Percentiles rank a stretch among this genome's conserved stretches.
phyloP scores from a whole-genome alignment of 1,140 invertebrate genomes.

The Caerostris extrusa region DNA sequence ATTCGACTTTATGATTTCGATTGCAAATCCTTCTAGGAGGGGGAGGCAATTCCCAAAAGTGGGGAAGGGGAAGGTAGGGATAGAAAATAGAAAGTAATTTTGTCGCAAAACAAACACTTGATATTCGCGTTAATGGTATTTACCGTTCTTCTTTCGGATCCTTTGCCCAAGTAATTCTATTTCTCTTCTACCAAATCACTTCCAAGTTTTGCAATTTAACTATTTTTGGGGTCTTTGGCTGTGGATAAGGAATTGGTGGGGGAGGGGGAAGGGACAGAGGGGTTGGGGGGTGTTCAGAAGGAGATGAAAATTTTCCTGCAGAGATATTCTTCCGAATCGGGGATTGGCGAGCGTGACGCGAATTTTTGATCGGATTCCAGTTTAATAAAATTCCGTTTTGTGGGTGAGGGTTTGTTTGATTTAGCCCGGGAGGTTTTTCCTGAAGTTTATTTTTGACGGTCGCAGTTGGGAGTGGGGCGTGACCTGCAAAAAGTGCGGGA shows the following conservation, averaged over 20 bases:
- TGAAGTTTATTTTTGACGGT: neutral
- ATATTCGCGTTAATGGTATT: slow-evolving; percentile 30
- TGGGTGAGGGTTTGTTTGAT: neutral
- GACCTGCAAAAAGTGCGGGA: neutral
- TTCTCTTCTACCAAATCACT: neutral
- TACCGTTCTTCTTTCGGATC: neutral
- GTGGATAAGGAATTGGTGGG: neutral
- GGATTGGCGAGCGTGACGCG: neutral
- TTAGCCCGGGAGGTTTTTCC: neutral
- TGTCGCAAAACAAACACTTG: neutral
- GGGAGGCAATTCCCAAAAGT: neutral
- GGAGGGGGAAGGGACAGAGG: too few relatives aligned
- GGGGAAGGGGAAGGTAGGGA: neutral
- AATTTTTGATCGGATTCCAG: neutral
- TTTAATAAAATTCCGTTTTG: neutral
- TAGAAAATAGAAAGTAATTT: slow-evolving; percentile 6
- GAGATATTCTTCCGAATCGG: slow-evolving; percentile 7
- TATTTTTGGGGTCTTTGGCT: neutral
- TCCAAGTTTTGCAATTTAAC: slow-evolving; percentile 13
- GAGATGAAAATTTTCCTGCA: slow-evolving; percentile 1
- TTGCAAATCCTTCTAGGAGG: neutral
- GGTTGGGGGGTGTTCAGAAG: neutral
- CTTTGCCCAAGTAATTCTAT: neutral
- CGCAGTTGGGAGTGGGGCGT: neutral
- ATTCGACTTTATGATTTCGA: neutral